Conservation (phyloP, 1,140 invertebrate genomes). For the Lepidurus couesii region DNA sequence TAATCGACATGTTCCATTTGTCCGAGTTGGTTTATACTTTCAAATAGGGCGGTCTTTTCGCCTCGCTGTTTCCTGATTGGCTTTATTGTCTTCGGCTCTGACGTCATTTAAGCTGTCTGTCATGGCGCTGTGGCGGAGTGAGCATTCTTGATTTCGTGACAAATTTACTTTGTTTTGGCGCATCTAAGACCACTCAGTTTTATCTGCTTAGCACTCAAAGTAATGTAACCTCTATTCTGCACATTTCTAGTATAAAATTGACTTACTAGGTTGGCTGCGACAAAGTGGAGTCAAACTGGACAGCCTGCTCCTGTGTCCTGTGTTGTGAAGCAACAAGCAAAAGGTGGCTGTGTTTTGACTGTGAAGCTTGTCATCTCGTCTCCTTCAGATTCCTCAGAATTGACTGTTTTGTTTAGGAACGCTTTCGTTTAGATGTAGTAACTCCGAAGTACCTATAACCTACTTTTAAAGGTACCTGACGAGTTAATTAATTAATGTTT, state of each 20-base stretch:
- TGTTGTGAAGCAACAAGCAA: constrained; percentile 19
- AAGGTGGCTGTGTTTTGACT: constrained; percentile 21
- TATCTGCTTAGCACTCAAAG: not conserved
- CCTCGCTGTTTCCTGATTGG: not conserved
- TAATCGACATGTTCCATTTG: no score
- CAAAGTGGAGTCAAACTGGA: constrained; percentile 4
- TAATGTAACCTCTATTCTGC: not conserved
- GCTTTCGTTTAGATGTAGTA: no score
- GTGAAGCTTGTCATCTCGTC: not conserved
- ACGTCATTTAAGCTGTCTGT: not conserved
- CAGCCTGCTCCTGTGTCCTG: not conserved
- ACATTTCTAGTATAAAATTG: not conserved
- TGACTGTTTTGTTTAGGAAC: not conserved
- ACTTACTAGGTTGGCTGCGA: not conserved
- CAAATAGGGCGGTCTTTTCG: not conserved
- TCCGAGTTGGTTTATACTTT: no score
- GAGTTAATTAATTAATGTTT: no score
- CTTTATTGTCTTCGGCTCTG: not conserved
- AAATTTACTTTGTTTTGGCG: constrained; percentile 5
- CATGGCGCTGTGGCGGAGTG: constrained; percentile 1
- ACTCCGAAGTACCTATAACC: no score
- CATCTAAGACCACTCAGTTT: not conserved
- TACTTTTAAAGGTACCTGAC: no score
- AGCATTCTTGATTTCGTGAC: constrained; percentile 21
- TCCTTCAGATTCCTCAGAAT: not conserved